Evolutionary conservation across 2,797 vertebrate species (phyloP), one percentile per base, ranked within the genome.

Genomic region (Remorina albescens): DNA sequence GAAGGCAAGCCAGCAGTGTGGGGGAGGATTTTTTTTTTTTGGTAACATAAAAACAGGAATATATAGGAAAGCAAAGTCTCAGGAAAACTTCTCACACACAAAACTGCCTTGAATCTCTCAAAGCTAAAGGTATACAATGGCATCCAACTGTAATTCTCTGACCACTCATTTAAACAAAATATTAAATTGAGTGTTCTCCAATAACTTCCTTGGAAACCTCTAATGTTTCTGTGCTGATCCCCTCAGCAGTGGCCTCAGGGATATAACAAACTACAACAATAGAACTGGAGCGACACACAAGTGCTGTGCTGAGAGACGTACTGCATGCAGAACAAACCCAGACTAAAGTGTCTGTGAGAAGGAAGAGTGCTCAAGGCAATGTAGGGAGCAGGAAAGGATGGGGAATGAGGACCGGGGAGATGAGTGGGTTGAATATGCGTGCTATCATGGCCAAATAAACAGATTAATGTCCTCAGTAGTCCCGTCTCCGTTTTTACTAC

Each of bases 341-440:
- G 60, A 83, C 44, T 68, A 83, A 78, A 85, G 65, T 70, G 36
- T 67, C 70, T 81, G 67, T 83, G 83, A 89, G 82, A 82, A 57
- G 67, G 56, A 67, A 51, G 76, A 81, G 57, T 1, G 72, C 82
- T 85, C 50, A 65, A 72, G 80, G 85, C 79, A 8, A 75, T 19
- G 19, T n/a, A 30, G 62, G 34, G 41, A 66, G 32, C n/a, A 58
- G 72, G 47, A 65, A 64, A 61, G 36, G 57, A 61, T 57, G 57
- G 21, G 18, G 37, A 51, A 8, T 15, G 46, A 47, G 53, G 49
- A 42, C 25, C 10, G 32, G 30, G 46, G 62, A 6, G 25, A 68
- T 56, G 80, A 80, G 73, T 61, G 81, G 68, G 74, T 54, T 79
- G 76, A 78, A 82, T 60, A 75, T 73, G 76, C 15, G 64, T 71